Evolutionary conservation across 2,888 invertebrate species (phyloP), one percentile per base, ranked within the genome.

Genomic region (Hofmannophila pseudospretella): DNA sequence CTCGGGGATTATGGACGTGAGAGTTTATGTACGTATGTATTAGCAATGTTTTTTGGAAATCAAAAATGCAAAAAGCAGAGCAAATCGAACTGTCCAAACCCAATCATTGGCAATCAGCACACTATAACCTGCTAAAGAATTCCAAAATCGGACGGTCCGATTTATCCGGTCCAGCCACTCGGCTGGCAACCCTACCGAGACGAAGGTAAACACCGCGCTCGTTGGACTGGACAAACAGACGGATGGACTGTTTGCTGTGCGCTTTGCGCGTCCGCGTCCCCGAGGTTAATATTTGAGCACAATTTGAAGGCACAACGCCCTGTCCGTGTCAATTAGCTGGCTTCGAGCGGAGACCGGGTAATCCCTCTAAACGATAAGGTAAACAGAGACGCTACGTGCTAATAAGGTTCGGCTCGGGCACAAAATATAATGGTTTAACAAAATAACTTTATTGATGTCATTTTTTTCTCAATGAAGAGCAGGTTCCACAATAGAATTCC

Each of bases 261-360:
- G 76, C 76, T 74, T 64, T 67, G 69, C 67, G 64, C 52, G 66
- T 60, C 65, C 70, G 54, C 58, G 51, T n/a, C n/a, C n/a, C n/a
- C n/a, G n/a, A 31, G 39, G 60, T 67, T 49, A 85, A 85, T 81
- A 81, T 84, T 85, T 78, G 66, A 72, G 56, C 69, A 74, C 75
- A 82, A 85, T 84, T 84, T 81, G 73, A 78, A 76, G 79, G 79
- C 66, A 78, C 74, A 65, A 74, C 75, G 73, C 73, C 66, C 65
- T 52, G 47, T 58, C 57, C 39, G 44, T 45, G 49, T 67, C 74
- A 78, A 77, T 77, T 78, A 77, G 66, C 54, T 49, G 47, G 41
- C 20, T 20, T 7, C 14, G 13, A 19, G 36, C 47, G 42, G 53
- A 54, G 55, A 59, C 53, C 46, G 47, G 47, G 48, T 60, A 49